phyloP scores from a whole-genome alignment of 2,113 vertebrate genomes.

The Mesocricetus auratus region DNA sequence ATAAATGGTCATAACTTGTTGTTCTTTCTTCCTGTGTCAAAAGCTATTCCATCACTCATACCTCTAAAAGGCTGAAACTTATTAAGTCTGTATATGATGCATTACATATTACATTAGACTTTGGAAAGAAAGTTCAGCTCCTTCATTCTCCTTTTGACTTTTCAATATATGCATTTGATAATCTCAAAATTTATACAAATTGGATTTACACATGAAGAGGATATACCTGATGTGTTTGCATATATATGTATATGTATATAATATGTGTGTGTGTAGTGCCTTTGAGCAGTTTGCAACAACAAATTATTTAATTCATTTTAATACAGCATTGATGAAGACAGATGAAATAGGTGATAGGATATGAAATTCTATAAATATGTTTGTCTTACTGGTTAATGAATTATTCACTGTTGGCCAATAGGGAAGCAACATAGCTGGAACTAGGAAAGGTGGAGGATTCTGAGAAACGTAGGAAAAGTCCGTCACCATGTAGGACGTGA shows the following conservation, averaged over 20 bases:
- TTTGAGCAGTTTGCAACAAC: background rate
- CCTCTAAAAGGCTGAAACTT: background rate
- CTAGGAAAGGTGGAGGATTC: too few relatives aligned
- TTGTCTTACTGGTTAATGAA: too few relatives aligned
- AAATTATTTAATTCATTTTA: conserved; percentile 41
- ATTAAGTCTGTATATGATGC: background rate
- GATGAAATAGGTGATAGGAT: background rate
- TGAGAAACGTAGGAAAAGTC: too few relatives aligned
- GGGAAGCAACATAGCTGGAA: too few relatives aligned
- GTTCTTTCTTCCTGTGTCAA: background rate
- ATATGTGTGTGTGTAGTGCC: background rate
- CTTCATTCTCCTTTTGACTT: background rate
- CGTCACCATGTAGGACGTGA: too few relatives aligned
- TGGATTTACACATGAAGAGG: background rate
- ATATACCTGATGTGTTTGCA: background rate
- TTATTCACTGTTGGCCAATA: too few relatives aligned
- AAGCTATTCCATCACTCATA: background rate
- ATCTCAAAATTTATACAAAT: background rate
- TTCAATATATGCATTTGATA: background rate
- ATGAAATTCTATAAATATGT: too few relatives aligned
- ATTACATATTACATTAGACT: background rate
- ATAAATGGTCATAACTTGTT: background rate
- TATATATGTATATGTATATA: background rate
- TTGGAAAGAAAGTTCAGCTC: background rate
- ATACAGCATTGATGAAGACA: background rate